phyloP scores from a whole-genome alignment of 2,797 vertebrate genomes.

The Protosalanx chinensis region DNA sequence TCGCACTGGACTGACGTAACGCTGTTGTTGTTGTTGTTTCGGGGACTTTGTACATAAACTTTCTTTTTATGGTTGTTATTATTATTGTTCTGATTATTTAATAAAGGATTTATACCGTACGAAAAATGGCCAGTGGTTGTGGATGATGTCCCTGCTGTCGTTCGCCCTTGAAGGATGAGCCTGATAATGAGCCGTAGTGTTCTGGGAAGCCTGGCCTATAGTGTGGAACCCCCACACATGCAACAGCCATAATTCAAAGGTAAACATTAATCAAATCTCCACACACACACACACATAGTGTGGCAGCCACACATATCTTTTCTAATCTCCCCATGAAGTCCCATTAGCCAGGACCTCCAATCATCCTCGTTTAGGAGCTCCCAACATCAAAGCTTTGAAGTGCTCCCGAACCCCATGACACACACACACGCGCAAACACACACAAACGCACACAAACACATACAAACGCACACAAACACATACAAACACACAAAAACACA shows the following conservation, averaged over 20 bases:
- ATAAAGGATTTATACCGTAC: constrained; percentile 89
- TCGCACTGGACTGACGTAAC: constrained; percentile 73
- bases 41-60: constrained; percentile 79
- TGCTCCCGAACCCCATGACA: constrained; percentile 34
- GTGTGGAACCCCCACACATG: too few relatives aligned
- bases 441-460: constrained; percentile 22
- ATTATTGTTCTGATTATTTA: constrained; percentile 88
- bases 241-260: not conserved
- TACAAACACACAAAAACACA: too few relatives aligned
- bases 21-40: constrained; percentile 75
- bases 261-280: constrained; percentile 22
- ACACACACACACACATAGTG: constrained; percentile 15
- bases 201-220: too few relatives aligned
- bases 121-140: not conserved
- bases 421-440: constrained; percentile 38
- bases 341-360: constrained; percentile 79
- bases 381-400: constrained; percentile 79
- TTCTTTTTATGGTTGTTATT: constrained; percentile 82
- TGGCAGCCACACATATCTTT: constrained; percentile 58
- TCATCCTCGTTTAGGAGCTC: constrained; percentile 77
- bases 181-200: too few relatives aligned
- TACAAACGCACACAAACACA: too few relatives aligned
- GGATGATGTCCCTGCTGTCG: not conserved
- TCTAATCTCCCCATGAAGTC: constrained; percentile 80
- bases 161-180: not conserved